Evolutionary conservation across 92 coral and sea anemone genomes (phyloP), one percentile per base, ranked within the genome.

Genomic region (Pocillopora grandis): DNA sequence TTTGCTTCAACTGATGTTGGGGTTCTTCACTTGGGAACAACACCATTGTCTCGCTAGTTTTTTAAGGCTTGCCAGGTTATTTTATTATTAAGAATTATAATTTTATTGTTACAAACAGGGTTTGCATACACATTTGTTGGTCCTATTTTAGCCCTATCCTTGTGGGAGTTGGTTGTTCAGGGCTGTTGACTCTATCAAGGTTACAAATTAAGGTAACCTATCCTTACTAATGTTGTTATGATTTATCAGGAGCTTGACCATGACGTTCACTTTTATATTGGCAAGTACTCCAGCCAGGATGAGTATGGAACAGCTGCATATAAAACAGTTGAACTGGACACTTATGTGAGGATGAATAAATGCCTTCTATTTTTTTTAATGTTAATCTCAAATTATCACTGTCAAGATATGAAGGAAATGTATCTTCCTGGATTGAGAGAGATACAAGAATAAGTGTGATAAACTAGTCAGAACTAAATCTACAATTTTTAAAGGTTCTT

Each of bases 231-330:
- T 8, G 9, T 13, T 33, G n/a, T 63, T 12, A 59, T 68, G 72
- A 68, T 68, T 68, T 68, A 14, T 68, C 14, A 95, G 98, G 98
- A 95, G 85, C 89, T 95, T 59, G 92, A 91, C 66, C 85, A 95
- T 88, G 98, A 95, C 79, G 76, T 95, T 49, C 98, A 95, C 66
- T 95, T 95, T 81, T 95, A 98, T 97, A 95, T 95, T 73, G 98
- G 98, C 12, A 89, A 91, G 70, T 74, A 86, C 58, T 95, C 98
- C 36, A 82, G 94, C 12, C 97, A 95, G 71, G 98, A 95, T 77
- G 98, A 95, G 87, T 95, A 95, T 88, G 98, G 98, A 20, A 95
- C 98, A 9, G 97, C 98, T 21, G 98, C 98, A 58, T 95, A 95
- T 92, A 95, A 95, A 91, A 95, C 98, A 3, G 98, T 95, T 58